A percentile compares a stretch with the other conserved stretches of the same genome.
These are phyloP conservation scores for Chionis minor DNA, from an alignment of 2,113 vertebrate genomes.

Conservation along the genomic window DNA sequence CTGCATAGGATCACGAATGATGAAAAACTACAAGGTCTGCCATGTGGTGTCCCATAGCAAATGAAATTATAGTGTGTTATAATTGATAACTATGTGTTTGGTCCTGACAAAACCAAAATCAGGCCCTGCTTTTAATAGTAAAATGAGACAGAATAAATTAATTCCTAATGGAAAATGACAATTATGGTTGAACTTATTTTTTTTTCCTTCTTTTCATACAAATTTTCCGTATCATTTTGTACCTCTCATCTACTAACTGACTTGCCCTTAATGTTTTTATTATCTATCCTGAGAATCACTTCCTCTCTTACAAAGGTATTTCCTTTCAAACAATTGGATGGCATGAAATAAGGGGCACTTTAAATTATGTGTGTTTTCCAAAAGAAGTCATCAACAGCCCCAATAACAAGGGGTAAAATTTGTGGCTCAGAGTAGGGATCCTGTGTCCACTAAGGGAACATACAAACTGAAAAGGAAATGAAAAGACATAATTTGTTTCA, in stretches of 20 bases:
- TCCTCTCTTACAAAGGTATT: background rate
- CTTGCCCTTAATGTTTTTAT: background rate
- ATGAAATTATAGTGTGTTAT: background rate
- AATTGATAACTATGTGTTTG: background rate
- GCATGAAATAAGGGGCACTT: background rate
- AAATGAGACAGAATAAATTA: background rate
- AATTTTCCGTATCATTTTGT: background rate
- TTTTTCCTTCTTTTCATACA: background rate
- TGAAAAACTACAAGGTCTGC: background rate
- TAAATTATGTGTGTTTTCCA: background rate
- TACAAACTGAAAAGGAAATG: background rate
- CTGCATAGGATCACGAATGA: background rate
- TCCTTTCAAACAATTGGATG: background rate
- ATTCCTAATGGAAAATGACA: background rate
- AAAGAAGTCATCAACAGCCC: background rate
- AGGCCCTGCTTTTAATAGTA: background rate
- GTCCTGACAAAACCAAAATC: background rate
- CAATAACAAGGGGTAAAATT: background rate
- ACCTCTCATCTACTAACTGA: background rate
- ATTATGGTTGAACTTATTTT: background rate
- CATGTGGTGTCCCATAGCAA: background rate
- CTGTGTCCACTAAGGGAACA: background rate
- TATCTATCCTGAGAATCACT: background rate
- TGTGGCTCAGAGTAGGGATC: background rate
- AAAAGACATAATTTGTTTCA: background rate